These are phyloP conservation scores for Limnephilus lunatus DNA, from an alignment of 2,888 invertebrate species.

Conservation along the genomic window DNA sequence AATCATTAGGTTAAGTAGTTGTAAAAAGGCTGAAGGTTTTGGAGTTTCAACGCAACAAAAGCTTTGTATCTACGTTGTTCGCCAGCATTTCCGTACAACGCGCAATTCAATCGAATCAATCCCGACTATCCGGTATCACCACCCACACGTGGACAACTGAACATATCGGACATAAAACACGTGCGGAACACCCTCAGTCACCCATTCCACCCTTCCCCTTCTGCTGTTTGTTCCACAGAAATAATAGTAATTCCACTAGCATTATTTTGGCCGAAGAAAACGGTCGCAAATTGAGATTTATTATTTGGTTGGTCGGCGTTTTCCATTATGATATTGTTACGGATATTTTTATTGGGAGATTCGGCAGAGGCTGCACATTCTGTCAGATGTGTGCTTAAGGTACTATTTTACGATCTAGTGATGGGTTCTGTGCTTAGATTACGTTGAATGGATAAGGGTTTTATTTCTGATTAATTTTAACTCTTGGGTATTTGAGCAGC, in stretches of 20 bases:
- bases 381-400: constrained; percentile 6
- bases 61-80: no score
- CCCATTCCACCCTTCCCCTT: not conserved
- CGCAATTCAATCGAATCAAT: constrained; percentile 62
- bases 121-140: constrained; percentile 10
- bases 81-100: constrained; percentile 51
- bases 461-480: not conserved
- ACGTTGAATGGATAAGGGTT: not conserved
- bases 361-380: constrained; percentile 24
- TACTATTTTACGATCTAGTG: not conserved
- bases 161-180: constrained; percentile 3
- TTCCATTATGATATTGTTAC: constrained; percentile 50
- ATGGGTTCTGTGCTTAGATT: not conserved
- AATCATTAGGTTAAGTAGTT: no score
- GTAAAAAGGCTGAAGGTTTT: not conserved
- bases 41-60: not conserved
- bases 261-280: constrained; percentile 40
- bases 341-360: constrained; percentile 48
- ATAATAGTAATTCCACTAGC: constrained; percentile 19
- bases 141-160: not conserved
- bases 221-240: constrained; percentile 20
- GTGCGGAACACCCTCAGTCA: not conserved
- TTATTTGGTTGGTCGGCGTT: constrained; percentile 50
- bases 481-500: not conserved
- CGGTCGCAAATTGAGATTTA: constrained; percentile 60